Conservation (phyloP, 2,888 invertebrate genomes). For the Bimastos eiseni region DNA sequence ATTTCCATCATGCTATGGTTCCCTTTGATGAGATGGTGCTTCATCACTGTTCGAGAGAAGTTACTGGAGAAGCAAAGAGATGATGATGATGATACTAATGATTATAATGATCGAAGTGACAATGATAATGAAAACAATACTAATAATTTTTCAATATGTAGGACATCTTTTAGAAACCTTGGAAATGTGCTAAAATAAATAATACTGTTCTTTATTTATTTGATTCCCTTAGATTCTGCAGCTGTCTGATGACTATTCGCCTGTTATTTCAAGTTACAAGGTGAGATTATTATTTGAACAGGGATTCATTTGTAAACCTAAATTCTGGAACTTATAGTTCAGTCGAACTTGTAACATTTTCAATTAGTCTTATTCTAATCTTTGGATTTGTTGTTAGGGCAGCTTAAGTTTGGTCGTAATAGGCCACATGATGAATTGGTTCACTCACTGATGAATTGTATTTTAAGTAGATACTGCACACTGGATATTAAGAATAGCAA, state of each 20-base stretch:
- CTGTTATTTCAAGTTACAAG: not conserved
- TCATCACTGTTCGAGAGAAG: no score
- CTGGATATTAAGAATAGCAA: not conserved
- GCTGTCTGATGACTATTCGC: not conserved
- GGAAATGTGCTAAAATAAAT: not conserved
- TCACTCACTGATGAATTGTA: not conserved
- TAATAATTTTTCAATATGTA: not conserved
- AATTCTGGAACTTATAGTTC: not conserved
- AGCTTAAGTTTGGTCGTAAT: not conserved
- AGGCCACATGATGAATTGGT: not conserved
- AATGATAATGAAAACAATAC: not conserved
- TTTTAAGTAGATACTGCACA: not conserved
- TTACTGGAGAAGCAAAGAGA: no score
- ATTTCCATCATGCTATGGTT: no score
- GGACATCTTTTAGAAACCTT: not conserved
- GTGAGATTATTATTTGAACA: not conserved
- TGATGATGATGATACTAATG: no score
- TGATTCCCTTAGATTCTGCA: not conserved
- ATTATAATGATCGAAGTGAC: not conserved
- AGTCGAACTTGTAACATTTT: not conserved
- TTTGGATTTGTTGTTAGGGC: not conserved
- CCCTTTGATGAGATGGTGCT: no score
- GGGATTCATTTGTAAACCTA: no score
- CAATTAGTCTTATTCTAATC: not conserved
- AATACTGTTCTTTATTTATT: not conserved